Evolutionary conservation across 1,140 invertebrate genomes (phyloP).

Genomic region (Brachionus plicatilis): DNA sequence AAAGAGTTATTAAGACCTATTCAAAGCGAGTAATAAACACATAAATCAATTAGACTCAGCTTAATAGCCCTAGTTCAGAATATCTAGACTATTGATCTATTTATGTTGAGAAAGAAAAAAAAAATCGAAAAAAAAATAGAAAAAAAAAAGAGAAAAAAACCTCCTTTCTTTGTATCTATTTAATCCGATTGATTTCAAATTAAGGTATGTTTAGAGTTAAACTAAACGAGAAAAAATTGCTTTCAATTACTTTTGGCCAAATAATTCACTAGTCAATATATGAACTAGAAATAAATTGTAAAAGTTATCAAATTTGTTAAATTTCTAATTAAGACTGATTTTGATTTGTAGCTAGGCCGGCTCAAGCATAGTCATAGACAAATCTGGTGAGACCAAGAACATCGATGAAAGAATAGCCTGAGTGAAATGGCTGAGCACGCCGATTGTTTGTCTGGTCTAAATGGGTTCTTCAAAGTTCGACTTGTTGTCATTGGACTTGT

Average conservation of each 20-base stretch:
- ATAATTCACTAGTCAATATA: not conserved
- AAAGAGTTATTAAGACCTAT: not conserved
- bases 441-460: not conserved
- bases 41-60: not conserved
- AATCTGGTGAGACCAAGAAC: not conserved
- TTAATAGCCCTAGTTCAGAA: not conserved
- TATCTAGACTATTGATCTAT: not conserved
- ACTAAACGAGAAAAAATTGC: not conserved
- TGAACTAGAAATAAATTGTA: not conserved
- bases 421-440: not conserved
- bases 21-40: not conserved
- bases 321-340: conserved; percentile 27
- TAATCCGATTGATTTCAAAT: conserved; percentile 22
- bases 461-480: not conserved
- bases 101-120: not conserved
- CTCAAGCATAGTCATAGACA: not conserved
- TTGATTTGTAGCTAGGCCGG: not conserved
- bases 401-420: not conserved
- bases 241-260: conserved; percentile 4
- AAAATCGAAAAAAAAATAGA: not conserved
- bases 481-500: not conserved
- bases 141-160: not conserved
- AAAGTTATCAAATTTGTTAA: conserved; percentile 16
- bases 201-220: conserved; percentile 6
- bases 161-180: not conserved